Evolutionary conservation across 2,888 invertebrate genomes (phyloP).

Genomic region (Abrostola triplasia): DNA sequence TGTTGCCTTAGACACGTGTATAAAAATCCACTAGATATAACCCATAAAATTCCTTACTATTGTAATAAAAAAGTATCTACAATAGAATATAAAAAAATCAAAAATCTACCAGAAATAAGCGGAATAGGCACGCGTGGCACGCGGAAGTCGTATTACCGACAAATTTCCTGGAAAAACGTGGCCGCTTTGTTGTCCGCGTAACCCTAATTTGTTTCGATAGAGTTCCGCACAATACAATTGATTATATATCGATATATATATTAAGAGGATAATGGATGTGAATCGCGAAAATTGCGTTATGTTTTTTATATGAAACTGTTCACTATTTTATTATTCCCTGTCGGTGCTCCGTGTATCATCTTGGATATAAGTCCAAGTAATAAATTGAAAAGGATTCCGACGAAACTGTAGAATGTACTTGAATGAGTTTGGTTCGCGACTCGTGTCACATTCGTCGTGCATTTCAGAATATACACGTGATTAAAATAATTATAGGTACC

Average conservation of each 20-base stretch:
- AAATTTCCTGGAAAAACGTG: slow-evolving; percentile 71
- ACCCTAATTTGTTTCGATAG: slow-evolving; percentile 69
- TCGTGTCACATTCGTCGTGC: not conserved
- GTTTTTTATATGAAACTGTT: no score
- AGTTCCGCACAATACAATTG: slow-evolving; percentile 58
- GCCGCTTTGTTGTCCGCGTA: slow-evolving; percentile 63
- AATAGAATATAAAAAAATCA: slow-evolving; percentile 50
- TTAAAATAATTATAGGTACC: not conserved
- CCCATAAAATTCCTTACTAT: slow-evolving; percentile 20
- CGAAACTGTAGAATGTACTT: not conserved
- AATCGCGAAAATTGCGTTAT: slow-evolving; percentile 21
- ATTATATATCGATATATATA: slow-evolving; percentile 36
- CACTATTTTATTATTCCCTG: no score
- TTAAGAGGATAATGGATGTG: slow-evolving; percentile 41
- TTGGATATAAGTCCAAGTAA: no score
- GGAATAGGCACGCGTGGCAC: slow-evolving; percentile 57
- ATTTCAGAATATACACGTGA: no score
- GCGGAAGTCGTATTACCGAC: slow-evolving; percentile 72
- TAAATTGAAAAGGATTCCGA: no score
- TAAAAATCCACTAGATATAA: slow-evolving; percentile 7
- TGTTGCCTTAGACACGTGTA: slow-evolving; percentile 4
- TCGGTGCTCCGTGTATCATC: no score
- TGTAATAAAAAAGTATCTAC: slow-evolving; percentile 42
- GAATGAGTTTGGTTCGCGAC: not conserved
- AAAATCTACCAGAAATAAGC: slow-evolving; percentile 45